phyloP scores from a whole-genome alignment of 2,797 vertebrate species.

The Mus minutoides region DNA sequence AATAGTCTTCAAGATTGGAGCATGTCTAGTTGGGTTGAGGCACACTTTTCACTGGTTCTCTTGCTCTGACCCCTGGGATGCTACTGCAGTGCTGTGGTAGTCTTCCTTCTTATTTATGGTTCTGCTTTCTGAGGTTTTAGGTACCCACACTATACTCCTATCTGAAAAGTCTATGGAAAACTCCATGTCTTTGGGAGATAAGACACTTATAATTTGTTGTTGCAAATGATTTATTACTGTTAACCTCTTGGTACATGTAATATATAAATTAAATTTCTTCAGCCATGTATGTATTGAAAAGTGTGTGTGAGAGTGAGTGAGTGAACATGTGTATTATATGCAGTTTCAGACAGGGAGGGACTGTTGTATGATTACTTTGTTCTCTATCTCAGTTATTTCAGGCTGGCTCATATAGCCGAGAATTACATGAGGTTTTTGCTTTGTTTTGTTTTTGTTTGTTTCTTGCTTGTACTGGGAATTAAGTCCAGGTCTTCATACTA shows the following conservation, averaged over 20 bases:
- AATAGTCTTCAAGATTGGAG: background rate
- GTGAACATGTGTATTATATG: background rate
- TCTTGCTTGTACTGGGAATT: background rate
- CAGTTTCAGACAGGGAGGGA: background rate
- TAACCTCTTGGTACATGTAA: background rate
- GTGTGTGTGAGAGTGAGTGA: background rate
- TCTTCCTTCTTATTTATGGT: background rate
- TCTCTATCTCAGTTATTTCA: constrained; percentile 17
- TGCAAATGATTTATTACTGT: background rate
- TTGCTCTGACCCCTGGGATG: background rate
- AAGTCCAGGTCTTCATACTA: background rate
- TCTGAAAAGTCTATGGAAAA: background rate
- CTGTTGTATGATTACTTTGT: background rate
- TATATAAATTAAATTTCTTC: background rate
- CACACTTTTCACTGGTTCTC: background rate
- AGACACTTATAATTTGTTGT: background rate
- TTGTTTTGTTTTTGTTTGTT: background rate
- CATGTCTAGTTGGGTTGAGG: constrained; percentile 5
- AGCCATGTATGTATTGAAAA: background rate
- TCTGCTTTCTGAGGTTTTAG: background rate
- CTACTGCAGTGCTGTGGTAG: background rate
- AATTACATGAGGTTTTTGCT: background rate
- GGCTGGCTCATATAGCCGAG: background rate
- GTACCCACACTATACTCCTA: background rate
- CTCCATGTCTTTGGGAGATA: background rate